Base-by-base conservation (phyloP, 2,797 vertebrate species). In the Valencia hispanica region DNA sequence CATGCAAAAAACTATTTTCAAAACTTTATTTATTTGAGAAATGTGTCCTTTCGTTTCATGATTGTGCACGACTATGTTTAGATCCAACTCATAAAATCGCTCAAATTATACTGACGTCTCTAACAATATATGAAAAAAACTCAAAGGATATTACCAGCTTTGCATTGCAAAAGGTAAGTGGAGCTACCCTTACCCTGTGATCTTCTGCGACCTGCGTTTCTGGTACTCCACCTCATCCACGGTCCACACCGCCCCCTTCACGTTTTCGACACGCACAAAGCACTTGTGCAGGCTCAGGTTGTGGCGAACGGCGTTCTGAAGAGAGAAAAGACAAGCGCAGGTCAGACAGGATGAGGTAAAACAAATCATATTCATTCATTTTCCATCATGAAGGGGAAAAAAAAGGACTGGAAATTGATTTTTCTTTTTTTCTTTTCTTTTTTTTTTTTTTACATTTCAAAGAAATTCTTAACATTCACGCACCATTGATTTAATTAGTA, bases 251-350 rank as follows among this genome's bases (percentile, higher is more conserved):
- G 98, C 98, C 86, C 98, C 98, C 95, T 99, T 99, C 93, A 99
- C 98, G 86, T 99, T 99, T 96, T 99, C 98, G 92, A 99, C 98
- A 74, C 98, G 97, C 95, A 99, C 98, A 94, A 99, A 99, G 97
- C 98, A 99, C 95, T 99, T 99, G 96, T 99, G 98, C 95, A 99
- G 97, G 90, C 98, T 99, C 88, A 99, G 97, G 95, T 99, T 99
- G 95, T 99, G 98, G 94, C 98, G 97, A 78, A 99, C 98, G 68
- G 98, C 98, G 86, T 99, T 99, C 98, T 99, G 94, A 88, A 53
- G 48, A 92, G 88, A 94, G 84, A 95, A 85, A 94, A 79, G 59
- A 25, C 43, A 55, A 71, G 74, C 82, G 34, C 84, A 34, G 86
- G 90, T 87, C 83, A 93, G 72, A 55, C 73, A 79, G 74, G 77